Evolutionary conservation across 2,888 invertebrate species (phyloP), one percentile per base, ranked within the genome.

Genomic region (Panorpa germanica): DNA sequence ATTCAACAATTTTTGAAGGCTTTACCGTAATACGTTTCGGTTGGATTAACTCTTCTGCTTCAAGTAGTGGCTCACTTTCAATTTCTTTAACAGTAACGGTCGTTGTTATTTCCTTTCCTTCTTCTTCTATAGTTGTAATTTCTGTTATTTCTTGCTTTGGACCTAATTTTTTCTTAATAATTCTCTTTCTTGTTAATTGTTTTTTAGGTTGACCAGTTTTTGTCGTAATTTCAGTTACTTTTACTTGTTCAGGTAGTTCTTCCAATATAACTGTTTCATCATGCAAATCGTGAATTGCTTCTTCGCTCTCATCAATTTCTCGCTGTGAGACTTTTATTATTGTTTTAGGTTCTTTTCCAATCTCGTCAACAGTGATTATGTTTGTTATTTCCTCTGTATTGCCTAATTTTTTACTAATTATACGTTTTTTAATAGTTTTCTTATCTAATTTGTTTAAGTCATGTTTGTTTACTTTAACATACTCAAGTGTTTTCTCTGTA

Each of bases 301-400:
- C 41, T 35, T 34, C 39, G 33, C 41, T 38, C 4, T 42, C 39
- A 12, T 36, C 35, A 2, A 36, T 36, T 6, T 31, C 35, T 8
- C 34, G 38, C 32, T 47, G 43, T 5, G 38, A 43, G 3, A 42
- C 37, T 4, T 32, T 32, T 4, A 45, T 40, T 19, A 48, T 46
- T 27, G 41, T 50, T 37, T 50, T 41, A 1, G 61, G 61, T 32
- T 53, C 44, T 31, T 49, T 43, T 8, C 50, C 53, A 33, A 56
- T 57, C 40, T 54, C 47, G 40, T 52, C 50, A 21, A 56, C 45
- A 12, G 57, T 57, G 28, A 50, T 44, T 28, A 61, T 57, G 48
- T 58, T 53, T 0, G 56, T 61, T 9, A 55, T 42, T 40, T 61
- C 56, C 23, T 54, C 46, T 39, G 48, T 52, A 24, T 46, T 41